Evolutionary conservation across 1,140 invertebrate species (phyloP), one percentile per base, ranked within the genome.

Genomic region (Arion vulgaris): DNA sequence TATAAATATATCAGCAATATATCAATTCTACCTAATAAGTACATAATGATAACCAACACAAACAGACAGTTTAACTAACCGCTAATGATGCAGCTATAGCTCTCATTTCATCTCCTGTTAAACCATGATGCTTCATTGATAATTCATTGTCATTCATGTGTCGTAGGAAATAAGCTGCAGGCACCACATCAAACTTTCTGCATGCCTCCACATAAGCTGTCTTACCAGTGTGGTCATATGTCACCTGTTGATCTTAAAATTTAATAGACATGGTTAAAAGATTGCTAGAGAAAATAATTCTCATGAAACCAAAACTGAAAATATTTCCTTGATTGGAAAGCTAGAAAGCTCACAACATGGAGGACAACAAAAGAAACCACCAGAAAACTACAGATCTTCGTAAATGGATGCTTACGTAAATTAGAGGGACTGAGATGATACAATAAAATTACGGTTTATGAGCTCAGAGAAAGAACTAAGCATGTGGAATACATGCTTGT

Each of bases 41-140:
- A 11, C 26, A 57, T 57, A 57, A 1, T 76, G 13, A 51, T 36
- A 0, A 76, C 23, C 26, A 39, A 53, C 32, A 49, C 53, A 76
- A 26, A 66, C 23, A 66, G 66, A 38, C 84, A 77, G 73, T 57
- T 36, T 38, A 66, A 87, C 91, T 87, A 86, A 91, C 91, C 71
- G 90, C 88, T 76, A 92, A 77, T 34, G 91, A 89, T 32, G 87
- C 86, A 68, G 91, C 88, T 28, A 92, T 88, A 51, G 92, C 90
- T 79, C 88, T 88, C 85, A 92, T 89, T 66, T 90, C 91, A 17
- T 87, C 83, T 13, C 87, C 80, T 23, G 90, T 91, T n/a, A 93
- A 87, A 23, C 91, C 91, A 84, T 93, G 92, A 74, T 93, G 92
- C 68, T 88, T 90, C 87, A 93, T 88, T 51, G 87, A 86, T 26